Base-by-base conservation (phyloP, 2,113 vertebrate genomes). In the Colistium nudipinnis region DNA sequence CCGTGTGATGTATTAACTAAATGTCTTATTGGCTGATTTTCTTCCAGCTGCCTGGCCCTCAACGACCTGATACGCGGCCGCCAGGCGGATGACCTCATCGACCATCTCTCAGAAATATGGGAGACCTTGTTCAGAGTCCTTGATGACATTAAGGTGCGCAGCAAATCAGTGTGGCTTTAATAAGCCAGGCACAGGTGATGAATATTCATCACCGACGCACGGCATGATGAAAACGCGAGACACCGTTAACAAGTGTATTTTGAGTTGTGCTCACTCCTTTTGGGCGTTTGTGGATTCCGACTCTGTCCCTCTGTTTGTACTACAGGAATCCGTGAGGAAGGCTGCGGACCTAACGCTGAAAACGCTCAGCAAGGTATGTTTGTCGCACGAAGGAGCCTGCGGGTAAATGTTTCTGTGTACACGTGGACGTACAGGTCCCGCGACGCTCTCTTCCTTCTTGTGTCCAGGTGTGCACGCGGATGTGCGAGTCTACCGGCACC, bases 111-210 rank as follows among this genome's bases (percentile, higher is more conserved):
- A 62, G 96, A 98, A 84, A 98, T 99, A 71, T 99, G 96, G 98
- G 96, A 98, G 88, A 96, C 95, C 0, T 92, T 99, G 2, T 99
- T 99, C 87, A 94, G 96, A 93, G 97, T 99, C 19, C 95, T 98
- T 86, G 98, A 99, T 89, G 98, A 99, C 84, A 98, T 99, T 84
- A 99, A 99, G 95, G 97, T 98, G 89, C 80, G 66, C 17, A 12
- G 30, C 17, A 72, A 66, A 62, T 63, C 28, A 16, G 5, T 31
- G 1, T 28, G 53, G 1, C 6, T 66, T 62, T 63, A 6, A 33
- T 56, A 39, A 0, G 8, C 14, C 1, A 16, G 22, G 9, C 6
- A 10, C 33, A 53, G 30, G 22, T 6, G 3, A 41, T 44, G 11
- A 25, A 31, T 33, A 30, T 25, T 1, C 43, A 4, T 28, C 11